A percentile compares a stretch with the other conserved stretches of the same genome.
phyloP scores from a whole-genome alignment of 2,113 vertebrate species.

The Diglossa brunneiventris region DNA sequence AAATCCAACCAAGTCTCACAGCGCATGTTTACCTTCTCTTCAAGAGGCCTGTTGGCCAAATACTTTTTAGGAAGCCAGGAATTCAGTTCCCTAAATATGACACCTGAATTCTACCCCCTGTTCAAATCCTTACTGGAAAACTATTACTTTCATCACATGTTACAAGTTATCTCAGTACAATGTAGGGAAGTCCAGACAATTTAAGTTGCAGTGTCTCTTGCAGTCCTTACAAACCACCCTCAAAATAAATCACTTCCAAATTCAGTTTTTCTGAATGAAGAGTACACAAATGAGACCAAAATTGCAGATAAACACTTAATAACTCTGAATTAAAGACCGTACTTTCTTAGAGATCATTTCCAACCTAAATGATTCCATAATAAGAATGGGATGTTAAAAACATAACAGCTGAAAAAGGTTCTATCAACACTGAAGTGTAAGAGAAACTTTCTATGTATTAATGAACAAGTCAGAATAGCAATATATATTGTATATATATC shows the following conservation, averaged over 20 bases:
- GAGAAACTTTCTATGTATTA: not conserved
- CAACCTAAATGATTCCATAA: not conserved
- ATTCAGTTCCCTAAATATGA: not conserved
- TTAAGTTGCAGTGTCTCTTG: not conserved
- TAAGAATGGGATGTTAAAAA: not conserved
- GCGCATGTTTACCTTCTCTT: not conserved
- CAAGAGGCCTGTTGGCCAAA: not conserved
- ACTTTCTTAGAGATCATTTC: not conserved
- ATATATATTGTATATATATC: not conserved
- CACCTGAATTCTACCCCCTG: not conserved
- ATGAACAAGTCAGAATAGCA: not conserved
- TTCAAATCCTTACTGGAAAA: not conserved
- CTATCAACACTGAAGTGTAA: not conserved
- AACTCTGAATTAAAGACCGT: not conserved
- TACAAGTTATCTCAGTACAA: not conserved
- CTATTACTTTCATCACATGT: not conserved
- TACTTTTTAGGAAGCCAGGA: not conserved
- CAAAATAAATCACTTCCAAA: not conserved
- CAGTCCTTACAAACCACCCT: not conserved
- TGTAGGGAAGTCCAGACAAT: fast-evolving
- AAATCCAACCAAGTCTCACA: not conserved
- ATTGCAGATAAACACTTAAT: not conserved
- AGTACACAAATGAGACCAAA: not conserved
- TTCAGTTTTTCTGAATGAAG: not conserved
- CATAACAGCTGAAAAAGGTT: not conserved